phyloP scores from a whole-genome alignment of 2,113 vertebrate species.

The Hippopotamus amphibius region DNA sequence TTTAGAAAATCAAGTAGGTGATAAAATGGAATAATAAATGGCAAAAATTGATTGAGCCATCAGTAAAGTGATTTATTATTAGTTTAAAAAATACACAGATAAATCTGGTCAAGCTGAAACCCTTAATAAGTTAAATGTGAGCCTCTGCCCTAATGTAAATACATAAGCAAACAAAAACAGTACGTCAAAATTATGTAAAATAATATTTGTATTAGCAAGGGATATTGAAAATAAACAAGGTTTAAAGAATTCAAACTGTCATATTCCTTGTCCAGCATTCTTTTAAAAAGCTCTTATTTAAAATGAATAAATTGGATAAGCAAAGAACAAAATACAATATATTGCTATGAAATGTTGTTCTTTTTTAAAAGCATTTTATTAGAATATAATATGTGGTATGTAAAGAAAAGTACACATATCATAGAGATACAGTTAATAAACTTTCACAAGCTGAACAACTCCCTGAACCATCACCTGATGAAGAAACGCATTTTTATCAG shows the following conservation, averaged over 20 bases:
- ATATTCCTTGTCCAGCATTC: neutral
- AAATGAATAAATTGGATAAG: constrained; percentile 16
- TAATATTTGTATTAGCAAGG: neutral
- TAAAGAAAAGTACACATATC: too few species aligned
- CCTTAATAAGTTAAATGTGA: constrained; percentile 51
- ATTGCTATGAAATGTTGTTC: neutral
- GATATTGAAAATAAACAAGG: neutral
- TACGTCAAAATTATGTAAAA: constrained; percentile 23
- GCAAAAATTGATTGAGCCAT: constrained; percentile 72
- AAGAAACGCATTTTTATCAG: too few species aligned
- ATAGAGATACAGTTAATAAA: too few species aligned
- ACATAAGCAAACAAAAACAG: constrained; percentile 33
- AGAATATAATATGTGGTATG: too few species aligned
- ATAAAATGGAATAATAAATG: constrained; percentile 74
- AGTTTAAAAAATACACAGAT: constrained; percentile 65
- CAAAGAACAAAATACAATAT: neutral
- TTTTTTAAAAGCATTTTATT: too few species aligned
- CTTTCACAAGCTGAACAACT: too few species aligned
- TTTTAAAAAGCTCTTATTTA: neutral
- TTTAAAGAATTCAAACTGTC: neutral
- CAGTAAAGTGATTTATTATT: constrained; percentile 72
- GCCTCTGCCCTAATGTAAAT: neutral
- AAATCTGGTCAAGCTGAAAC: constrained; percentile 68
- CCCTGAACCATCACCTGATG: too few species aligned
- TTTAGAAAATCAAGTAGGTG: constrained; percentile 69